Evolutionary conservation across 1,140 invertebrate genomes (phyloP).

Genomic region (Leguminivora glycinivorella): DNA sequence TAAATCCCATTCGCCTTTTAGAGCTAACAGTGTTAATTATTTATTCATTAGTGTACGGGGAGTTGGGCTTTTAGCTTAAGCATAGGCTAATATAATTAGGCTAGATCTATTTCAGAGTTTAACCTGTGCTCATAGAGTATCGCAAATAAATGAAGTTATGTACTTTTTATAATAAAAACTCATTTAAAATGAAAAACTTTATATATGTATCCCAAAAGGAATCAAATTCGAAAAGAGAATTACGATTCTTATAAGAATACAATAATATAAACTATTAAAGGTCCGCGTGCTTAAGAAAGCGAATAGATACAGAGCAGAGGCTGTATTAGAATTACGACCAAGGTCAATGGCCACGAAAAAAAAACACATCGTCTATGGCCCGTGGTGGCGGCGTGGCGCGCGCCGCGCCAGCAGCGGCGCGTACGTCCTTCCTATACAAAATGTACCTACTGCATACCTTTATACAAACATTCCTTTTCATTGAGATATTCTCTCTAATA

Average conservation of each 20-base stretch:
- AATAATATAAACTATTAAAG: not conserved
- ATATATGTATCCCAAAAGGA: not conserved
- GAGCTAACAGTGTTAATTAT: constrained; percentile 5
- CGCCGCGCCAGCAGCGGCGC: too few relatives aligned
- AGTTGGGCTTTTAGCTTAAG: constrained; percentile 12
- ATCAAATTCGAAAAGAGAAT: not conserved
- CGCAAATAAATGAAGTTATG: not conserved
- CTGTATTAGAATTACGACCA: constrained; percentile 50
- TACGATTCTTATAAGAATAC: not conserved
- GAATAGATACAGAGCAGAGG: constrained; percentile 39
- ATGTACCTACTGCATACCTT: not conserved
- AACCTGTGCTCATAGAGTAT: not conserved
- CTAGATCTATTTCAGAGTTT: constrained; percentile 3
- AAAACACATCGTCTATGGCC: constrained; percentile 19
- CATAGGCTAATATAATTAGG: constrained; percentile 3
- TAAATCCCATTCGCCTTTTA: not conserved
- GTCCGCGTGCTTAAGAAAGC: not conserved
- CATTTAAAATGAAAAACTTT: not conserved
- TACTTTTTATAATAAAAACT: too few relatives aligned
- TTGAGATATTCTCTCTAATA: not conserved
- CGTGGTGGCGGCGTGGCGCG: too few relatives aligned
- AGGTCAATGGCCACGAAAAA: constrained; percentile 56
- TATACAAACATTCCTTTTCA: not conserved
- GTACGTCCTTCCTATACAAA: too few relatives aligned
- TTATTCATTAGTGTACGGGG: constrained; percentile 12